These are phyloP conservation scores for Chaetops frenatus DNA, from an alignment of 2,113 vertebrate species.

Conservation along the genomic window DNA sequence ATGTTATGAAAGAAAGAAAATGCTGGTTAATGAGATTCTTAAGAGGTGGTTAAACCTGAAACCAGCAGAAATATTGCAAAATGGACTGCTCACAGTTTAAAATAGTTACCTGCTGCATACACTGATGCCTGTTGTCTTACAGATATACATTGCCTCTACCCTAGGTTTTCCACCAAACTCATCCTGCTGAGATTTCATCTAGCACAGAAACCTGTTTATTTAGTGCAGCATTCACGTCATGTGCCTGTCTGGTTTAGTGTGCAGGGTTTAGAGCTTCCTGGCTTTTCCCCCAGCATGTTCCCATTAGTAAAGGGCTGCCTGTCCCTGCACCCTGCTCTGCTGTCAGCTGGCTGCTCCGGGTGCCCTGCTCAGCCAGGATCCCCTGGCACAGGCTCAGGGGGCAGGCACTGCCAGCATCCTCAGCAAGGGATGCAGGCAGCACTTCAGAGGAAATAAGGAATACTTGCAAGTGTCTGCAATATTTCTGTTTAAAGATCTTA, in stretches of 20 bases:
- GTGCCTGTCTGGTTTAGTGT: not conserved
- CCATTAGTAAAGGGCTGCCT: not conserved
- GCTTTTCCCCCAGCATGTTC: not conserved
- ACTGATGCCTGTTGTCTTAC: not conserved
- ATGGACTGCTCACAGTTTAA: not conserved
- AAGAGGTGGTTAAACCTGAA: not conserved
- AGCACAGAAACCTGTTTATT: not conserved
- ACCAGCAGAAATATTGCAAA: not conserved
- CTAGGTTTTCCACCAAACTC: not conserved
- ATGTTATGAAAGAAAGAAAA: not conserved
- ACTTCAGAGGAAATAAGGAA: not conserved
- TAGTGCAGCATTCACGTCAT: not conserved
- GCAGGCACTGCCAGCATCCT: not conserved
- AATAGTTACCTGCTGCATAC: not conserved
- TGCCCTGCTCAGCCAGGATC: not conserved
- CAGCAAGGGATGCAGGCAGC: not conserved
- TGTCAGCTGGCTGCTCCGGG: rapidly evolving
- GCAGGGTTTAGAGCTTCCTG: not conserved
- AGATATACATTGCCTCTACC: not conserved
- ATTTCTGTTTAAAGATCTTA: not conserved
- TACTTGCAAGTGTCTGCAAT: not conserved
- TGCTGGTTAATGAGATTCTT: not conserved
- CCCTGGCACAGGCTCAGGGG: not conserved
- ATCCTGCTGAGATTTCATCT: not conserved
- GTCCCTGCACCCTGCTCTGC: not conserved